phyloP scores from a whole-genome alignment of 2,888 invertebrate species.

The Furcula furcula region DNA sequence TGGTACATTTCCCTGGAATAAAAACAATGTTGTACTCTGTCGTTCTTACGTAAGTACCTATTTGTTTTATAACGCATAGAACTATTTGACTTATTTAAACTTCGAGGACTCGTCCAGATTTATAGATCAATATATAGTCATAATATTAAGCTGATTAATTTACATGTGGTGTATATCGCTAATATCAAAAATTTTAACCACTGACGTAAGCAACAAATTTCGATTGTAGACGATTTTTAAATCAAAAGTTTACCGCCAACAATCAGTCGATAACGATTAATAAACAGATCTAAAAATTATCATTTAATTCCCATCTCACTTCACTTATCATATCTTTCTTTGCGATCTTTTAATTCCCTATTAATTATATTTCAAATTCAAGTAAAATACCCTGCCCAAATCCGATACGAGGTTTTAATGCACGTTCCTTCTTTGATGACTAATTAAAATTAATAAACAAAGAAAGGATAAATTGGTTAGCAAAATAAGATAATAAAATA shows the following conservation, averaged over 20 bases:
- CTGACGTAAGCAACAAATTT: slow-evolving; percentile 8
- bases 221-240: slow-evolving; percentile 23
- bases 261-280: slow-evolving; percentile 40
- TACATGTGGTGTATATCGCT: too few relatives aligned
- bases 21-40: too few relatives aligned
- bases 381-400: slow-evolving; percentile 6
- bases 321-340: slow-evolving; percentile 46
- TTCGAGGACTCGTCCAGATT: too few relatives aligned
- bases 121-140: too few relatives aligned
- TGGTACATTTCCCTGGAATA: slow-evolving; percentile 79
- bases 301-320: slow-evolving; percentile 41
- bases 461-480: background rate
- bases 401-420: too few relatives aligned
- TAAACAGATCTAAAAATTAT: slow-evolving; percentile 45
- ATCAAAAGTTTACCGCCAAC: slow-evolving; percentile 52
- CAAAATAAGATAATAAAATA: too few relatives aligned
- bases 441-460: background rate
- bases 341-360: slow-evolving; percentile 35
- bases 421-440: background rate
- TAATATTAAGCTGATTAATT: too few relatives aligned
- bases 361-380: slow-evolving; percentile 6
- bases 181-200: background rate
- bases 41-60: too few relatives aligned
- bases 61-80: too few relatives aligned
- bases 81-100: too few relatives aligned